phyloP scores from a whole-genome alignment of 1,140 invertebrate species.

The Trichonephila clavipes region DNA sequence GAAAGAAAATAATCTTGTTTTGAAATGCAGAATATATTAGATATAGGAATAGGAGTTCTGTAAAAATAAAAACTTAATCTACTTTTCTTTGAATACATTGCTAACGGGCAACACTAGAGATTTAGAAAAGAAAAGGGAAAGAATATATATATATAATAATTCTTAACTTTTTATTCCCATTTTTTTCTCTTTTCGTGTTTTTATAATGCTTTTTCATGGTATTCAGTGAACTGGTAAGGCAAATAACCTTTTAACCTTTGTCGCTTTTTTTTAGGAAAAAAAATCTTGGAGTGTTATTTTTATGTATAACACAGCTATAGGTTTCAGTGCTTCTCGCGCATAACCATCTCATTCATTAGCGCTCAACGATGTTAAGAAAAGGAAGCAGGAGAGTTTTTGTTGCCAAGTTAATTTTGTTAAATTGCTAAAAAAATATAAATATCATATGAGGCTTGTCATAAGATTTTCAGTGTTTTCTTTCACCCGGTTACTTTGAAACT shows the following conservation, averaged over 20 bases:
- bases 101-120: too few species aligned
- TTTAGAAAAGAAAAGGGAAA: too few species aligned
- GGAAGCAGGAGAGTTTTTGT: not conserved
- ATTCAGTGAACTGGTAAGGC: not conserved
- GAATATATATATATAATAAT: too few species aligned
- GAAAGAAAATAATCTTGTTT: too few species aligned
- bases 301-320: not conserved
- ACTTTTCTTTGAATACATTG: too few species aligned
- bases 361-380: not conserved
- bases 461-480: not conserved
- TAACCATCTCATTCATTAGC: not conserved
- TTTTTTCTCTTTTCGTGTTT: too few species aligned
- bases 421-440: not conserved
- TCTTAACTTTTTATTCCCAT: too few species aligned
- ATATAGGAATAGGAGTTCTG: too few species aligned
- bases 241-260: not conserved
- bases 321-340: not conserved
- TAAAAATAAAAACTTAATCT: too few species aligned
- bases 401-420: not conserved
- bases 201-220: not conserved
- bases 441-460: not conserved
- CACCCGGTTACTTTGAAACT: not conserved
- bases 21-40: too few species aligned
- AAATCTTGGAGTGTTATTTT: not conserved
- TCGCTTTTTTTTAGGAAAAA: not conserved